phyloP scores from a whole-genome alignment of 2,888 invertebrate species.

The Cryptus viduatorius region DNA sequence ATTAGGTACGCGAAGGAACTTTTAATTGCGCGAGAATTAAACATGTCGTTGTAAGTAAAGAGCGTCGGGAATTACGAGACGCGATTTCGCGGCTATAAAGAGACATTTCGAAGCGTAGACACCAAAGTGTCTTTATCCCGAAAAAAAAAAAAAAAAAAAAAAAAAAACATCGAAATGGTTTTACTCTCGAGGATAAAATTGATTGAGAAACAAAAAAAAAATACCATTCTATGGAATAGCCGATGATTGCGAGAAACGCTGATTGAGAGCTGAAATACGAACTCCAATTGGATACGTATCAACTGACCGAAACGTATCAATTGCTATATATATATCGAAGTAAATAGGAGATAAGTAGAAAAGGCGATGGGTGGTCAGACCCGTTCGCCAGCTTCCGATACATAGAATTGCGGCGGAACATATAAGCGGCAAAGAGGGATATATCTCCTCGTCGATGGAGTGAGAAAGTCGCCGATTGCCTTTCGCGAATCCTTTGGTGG shows the following conservation, averaged over 20 bases:
- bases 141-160: slow-evolving; percentile 1
- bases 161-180: slow-evolving; percentile 12
- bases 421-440: not conserved
- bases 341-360: slow-evolving; percentile 30
- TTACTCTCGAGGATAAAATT: not conserved
- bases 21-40: slow-evolving; percentile 59
- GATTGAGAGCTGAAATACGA: not conserved
- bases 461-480: slow-evolving; percentile 40
- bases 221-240: not conserved
- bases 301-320: not conserved
- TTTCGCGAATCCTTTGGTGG: slow-evolving; percentile 38
- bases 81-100: slow-evolving; percentile 19
- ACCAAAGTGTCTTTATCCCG: slow-evolving; percentile 12
- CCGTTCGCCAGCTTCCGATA: slow-evolving; percentile 27
- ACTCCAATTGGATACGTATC: not conserved
- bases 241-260: not conserved
- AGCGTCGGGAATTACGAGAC: slow-evolving; percentile 19
- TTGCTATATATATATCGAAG: slow-evolving; percentile 4
- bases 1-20: slow-evolving; percentile 41
- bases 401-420: slow-evolving; percentile 6
- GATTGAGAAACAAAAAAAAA: slow-evolving; percentile 8
- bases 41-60: slow-evolving; percentile 33
- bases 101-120: slow-evolving; percentile 26
- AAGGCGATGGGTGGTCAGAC: slow-evolving; percentile 3
- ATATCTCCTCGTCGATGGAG: not conserved